Evolutionary conservation across 2,113 vertebrate genomes (phyloP).

Genomic region (Ciconia maguari): DNA sequence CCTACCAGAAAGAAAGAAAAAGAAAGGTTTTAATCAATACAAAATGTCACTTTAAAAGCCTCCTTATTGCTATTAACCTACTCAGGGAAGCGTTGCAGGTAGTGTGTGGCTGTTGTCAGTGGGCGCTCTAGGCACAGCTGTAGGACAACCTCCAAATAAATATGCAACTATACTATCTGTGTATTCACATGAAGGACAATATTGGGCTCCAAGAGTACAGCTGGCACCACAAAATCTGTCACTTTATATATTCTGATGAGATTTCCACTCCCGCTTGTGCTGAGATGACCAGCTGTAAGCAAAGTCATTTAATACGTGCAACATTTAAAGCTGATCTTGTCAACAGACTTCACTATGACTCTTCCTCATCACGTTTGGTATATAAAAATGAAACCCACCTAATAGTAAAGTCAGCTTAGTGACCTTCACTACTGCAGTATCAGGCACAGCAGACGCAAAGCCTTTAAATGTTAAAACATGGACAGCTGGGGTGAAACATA

Average conservation of each 20-base stretch:
- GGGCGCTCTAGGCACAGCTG: neutral
- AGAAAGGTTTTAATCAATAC: neutral
- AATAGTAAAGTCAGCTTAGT: slow-evolving; percentile 49
- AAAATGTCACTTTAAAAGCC: neutral
- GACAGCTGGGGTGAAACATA: slow-evolving; percentile 73
- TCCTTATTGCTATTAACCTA: neutral
- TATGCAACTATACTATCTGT: neutral
- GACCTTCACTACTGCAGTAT: slow-evolving; percentile 58
- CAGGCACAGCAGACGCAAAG: slow-evolving; percentile 49
- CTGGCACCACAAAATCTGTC: neutral
- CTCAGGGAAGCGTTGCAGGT: neutral
- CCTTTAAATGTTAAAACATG: slow-evolving; percentile 65
- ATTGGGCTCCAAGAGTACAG: neutral
- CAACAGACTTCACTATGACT: neutral
- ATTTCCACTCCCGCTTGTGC: neutral
- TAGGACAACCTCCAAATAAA: neutral
- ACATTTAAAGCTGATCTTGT: slow-evolving; percentile 11
- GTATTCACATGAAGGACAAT: neutral
- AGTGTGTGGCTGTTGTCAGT: neutral
- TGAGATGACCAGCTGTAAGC: neutral
- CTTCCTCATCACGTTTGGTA: slow-evolving; percentile 36
- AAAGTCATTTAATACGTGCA: neutral
- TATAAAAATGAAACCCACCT: slow-evolving; percentile 45
- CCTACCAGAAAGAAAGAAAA: neutral
- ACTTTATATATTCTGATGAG: neutral